Base-by-base conservation (phyloP, 1,140 invertebrate species). In the Linepithema humile region DNA sequence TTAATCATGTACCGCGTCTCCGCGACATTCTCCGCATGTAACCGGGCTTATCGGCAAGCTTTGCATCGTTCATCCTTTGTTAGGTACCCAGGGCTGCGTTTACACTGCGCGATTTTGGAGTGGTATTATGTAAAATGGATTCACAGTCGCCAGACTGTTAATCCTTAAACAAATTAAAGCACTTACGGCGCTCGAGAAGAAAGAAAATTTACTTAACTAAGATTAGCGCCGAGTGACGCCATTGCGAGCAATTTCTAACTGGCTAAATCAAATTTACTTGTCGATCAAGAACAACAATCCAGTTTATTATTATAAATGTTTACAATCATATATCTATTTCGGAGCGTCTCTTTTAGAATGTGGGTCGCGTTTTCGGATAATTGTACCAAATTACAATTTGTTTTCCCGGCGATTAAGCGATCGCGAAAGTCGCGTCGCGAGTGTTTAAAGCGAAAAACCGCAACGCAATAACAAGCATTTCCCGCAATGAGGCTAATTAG, bases 1-100 rank as follows among this genome's bases (percentile, higher is more conserved):
- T 74, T 74, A 74, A 74, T 74, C 72, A 74, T 74, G 72, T 74
- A 74, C 17, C 55, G 17, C 55, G 53, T 59, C 72, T 74, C 72
- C 72, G 53, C 53, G 55, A 74, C 55, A 74, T 74, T 74, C 38
- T 40, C 72, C 55, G 53, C 23, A 60, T 60, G 38, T 17, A 29
- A 43, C 17, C 35, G 38, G 35, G 35, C 50, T 73, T 57, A 73
- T 55, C 50, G 32, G n/a, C 23, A 6, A 29, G 53, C 35, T 74
- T 32, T 20, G 53, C 72, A n/a, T 55, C 20, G 53, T 43, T 60
- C 72, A 9, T 9, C 53, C 55, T 60, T 74, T 60, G 35, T 74
- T 43, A 20, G 15, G 40, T 15, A 20, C 50, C 15, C 23, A 15
- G 12, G 35, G 50, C 3, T 38, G 20, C 72, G 35, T 40, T 59